A percentile compares a stretch with the other conserved stretches of the same genome.
Conservation (phyloP, 2,797 vertebrate species). For the Yasuhikotakia modesta region DNA sequence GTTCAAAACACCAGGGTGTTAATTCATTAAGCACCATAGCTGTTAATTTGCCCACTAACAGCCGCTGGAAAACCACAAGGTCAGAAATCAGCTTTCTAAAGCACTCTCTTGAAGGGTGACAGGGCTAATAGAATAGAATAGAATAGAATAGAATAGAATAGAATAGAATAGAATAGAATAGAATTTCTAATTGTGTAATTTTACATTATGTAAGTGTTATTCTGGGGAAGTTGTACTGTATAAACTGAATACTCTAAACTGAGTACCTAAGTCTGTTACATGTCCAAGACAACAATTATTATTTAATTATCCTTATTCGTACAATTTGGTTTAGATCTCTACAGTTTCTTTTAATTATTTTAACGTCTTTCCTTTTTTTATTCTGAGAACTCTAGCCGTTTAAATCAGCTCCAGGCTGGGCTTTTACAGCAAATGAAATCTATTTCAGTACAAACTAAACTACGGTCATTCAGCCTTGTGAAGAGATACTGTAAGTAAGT, state of each 20-base stretch:
- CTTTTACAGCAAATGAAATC: slow-evolving; percentile 4
- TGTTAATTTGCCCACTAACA: slow-evolving; percentile 64
- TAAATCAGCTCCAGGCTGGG: not conserved
- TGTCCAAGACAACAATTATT: not conserved
- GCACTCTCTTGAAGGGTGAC: not conserved
- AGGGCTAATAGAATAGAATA: not conserved
- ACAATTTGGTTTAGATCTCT: not conserved
- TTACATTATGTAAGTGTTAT: not conserved
- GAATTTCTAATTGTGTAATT: not conserved
- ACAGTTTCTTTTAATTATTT: not conserved
- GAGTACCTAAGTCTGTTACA: not conserved
- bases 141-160: not conserved
- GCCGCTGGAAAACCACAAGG: slow-evolving; percentile 61
- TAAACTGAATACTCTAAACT: not conserved
- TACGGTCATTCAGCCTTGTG: not conserved
- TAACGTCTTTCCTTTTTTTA: not conserved
- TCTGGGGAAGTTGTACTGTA: not conserved
- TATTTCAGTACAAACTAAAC: not conserved
- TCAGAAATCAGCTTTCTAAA: slow-evolving; percentile 23
- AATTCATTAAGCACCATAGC: slow-evolving; percentile 64
- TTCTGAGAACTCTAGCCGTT: not conserved
- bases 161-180: not conserved
- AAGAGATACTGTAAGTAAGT: not conserved
- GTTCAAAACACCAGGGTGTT: slow-evolving; percentile 67
- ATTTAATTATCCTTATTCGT: not conserved